Evolutionary conservation across 2,888 invertebrate genomes (phyloP), one percentile per base, ranked within the genome.

Genomic region (Melitaea athalia): DNA sequence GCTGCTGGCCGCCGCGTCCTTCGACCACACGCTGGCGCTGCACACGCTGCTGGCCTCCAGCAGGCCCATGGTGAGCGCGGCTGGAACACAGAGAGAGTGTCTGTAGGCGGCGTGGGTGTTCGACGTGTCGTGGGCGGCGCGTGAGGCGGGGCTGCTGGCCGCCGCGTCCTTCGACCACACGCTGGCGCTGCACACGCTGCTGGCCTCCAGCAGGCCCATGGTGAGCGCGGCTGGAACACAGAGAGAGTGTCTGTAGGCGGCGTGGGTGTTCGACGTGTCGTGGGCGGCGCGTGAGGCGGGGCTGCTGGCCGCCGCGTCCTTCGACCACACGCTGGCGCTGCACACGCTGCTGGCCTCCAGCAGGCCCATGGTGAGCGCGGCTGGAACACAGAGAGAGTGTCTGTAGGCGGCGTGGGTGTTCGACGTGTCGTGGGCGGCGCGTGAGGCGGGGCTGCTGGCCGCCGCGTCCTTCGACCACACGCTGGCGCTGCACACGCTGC

Each of bases 271-370:
- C 83, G 98, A 98, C 85, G 96, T 98, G 53, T 94, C 96, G 65
- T 99, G 98, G 98, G 97, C 98, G 82, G 97, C 97, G 0, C 94
- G 96, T 71, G 96, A 96, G 91, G 98, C 99, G 1, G 96, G 96
- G 45, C 88, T 99, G 62, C 95, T 99, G 74, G 97, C 96, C 42
- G 95, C 96, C 73, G 95, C 97, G 43, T 96, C 96, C 82, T 96
- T 97, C 85, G 98, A 98, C 88, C 98, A 98, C 3, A 96, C 96
- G 81, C 95, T 98, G 52, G 95, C 96, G 4, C 93, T 99, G 63
- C 98, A 97, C 88, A 78, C 84, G 11, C 79, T 90, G 74, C 80
- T 88, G 49, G 97, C 97, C n/a, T 96, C 95, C 71, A 75, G 91
- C 14, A 88, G 93, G 43, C 92, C 94, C 0, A 91, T 80, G 43